Conservation (phyloP, 2,113 vertebrate genomes). For the Onychorhynchus coronatus region DNA sequence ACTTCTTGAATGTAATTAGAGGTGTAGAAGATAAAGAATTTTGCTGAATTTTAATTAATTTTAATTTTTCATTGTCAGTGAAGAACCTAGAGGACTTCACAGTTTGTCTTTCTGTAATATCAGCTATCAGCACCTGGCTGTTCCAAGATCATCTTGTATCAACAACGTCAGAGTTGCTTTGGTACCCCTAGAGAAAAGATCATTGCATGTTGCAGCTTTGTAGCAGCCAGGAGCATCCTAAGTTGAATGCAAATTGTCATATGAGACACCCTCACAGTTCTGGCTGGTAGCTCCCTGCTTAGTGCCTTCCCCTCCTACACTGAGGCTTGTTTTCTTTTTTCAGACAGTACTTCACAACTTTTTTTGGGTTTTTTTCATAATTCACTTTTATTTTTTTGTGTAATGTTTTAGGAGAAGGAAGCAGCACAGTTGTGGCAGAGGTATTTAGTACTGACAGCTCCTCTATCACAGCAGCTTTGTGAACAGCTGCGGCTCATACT, state of each 20-base stretch:
- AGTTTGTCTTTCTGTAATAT: background rate
- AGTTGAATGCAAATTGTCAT: background rate
- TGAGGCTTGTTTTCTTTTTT: background rate
- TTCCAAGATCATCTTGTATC: background rate
- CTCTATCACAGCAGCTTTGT: constrained; percentile 94
- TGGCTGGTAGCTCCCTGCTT: background rate
- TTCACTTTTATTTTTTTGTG: background rate
- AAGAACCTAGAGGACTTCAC: background rate
- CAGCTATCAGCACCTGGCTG: background rate
- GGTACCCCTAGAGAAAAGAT: background rate
- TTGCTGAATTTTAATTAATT: background rate
- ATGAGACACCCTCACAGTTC: background rate
- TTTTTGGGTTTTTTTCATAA: background rate
- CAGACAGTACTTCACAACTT: background rate
- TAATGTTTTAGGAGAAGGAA: constrained; percentile 79
- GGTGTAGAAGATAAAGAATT: background rate
- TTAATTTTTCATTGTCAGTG: background rate
- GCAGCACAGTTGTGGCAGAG: constrained; percentile 91
- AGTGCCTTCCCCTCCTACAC: background rate
- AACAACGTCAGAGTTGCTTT: background rate
- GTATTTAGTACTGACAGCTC: constrained; percentile 87
- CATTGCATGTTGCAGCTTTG: background rate
- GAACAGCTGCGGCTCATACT: constrained; percentile 94
- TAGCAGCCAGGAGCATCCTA: background rate
- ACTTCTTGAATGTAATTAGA: background rate